Conservation (phyloP, 2,113 vertebrate species). For the Protomyctophum bolini region DNA sequence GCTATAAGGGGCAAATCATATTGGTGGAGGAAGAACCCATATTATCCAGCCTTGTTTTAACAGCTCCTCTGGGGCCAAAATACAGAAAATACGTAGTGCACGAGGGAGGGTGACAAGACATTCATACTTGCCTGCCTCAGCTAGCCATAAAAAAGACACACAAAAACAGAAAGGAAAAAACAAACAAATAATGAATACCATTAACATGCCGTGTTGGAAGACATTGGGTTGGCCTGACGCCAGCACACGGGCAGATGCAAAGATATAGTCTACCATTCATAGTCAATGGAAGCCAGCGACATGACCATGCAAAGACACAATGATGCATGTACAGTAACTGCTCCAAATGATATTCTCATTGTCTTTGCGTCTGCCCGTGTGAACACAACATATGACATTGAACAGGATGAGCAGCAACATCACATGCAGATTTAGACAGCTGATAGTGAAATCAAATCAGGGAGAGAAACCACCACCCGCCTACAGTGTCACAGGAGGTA, state of each 20-base stretch:
- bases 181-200: conserved; percentile 70
- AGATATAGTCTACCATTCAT: no score
- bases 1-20: conserved; percentile 50
- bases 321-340: no score
- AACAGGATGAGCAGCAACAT: conserved; percentile 3
- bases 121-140: conserved; percentile 85
- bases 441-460: conserved; percentile 3
- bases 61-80: conserved; percentile 38
- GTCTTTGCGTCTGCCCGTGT: no score
- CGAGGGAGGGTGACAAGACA: conserved; percentile 39
- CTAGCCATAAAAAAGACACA: conserved; percentile 73
- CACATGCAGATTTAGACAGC: conserved; percentile 29
- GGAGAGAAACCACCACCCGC: no score
- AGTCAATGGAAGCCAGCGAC: no score
- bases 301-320: no score
- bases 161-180: conserved; percentile 71
- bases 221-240: conserved; percentile 49
- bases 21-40: conserved; percentile 25
- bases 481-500: no score
- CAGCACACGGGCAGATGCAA: background rate
- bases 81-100: conserved; percentile 6
- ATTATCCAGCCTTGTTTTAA: conserved; percentile 54
- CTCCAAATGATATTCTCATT: no score
- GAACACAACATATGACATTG: background rate
- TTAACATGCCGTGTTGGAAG: conserved; percentile 62